Evolutionary conservation across 2,797 vertebrate species (phyloP).

Genomic region (Sebastes vulpes): DNA sequence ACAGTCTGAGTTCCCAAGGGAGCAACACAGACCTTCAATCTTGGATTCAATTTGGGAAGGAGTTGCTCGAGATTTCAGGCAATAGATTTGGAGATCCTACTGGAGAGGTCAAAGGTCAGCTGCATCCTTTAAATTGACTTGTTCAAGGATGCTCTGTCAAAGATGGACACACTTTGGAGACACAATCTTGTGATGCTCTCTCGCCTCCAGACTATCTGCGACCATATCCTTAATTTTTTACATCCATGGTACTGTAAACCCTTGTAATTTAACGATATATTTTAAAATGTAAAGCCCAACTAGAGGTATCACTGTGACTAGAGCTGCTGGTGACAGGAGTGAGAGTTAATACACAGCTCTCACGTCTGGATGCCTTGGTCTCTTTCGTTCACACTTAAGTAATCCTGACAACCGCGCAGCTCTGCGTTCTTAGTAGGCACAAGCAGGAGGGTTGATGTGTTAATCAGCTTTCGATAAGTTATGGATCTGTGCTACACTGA

Average conservation of each 20-base stretch:
- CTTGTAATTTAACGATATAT: not conserved
- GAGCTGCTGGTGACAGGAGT: slow-evolving; percentile 38
- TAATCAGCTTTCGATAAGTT: slow-evolving; percentile 81
- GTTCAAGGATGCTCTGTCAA: not conserved
- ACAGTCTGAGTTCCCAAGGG: not conserved
- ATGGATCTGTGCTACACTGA: slow-evolving; percentile 62
- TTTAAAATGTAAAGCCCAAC: slow-evolving; percentile 39
- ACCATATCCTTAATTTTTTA: not conserved
- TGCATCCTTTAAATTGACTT: not conserved
- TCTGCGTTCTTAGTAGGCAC: slow-evolving; percentile 37
- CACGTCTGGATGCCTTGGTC: slow-evolving; percentile 39
- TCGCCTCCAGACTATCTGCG: not conserved
- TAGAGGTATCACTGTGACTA: slow-evolving; percentile 17
- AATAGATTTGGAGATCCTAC: not conserved
- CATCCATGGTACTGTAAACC: not conserved
- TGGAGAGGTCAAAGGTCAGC: slow-evolving; percentile 33
- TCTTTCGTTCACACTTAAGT: slow-evolving; percentile 54
- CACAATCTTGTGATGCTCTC: not conserved
- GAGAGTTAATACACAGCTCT: slow-evolving; percentile 46
- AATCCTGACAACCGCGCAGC: slow-evolving; percentile 72
- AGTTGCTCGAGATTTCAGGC: not conserved
- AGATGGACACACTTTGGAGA: not conserved
- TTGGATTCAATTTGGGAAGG: not conserved
- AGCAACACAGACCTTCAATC: slow-evolving; percentile 3
- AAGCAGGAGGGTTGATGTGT: slow-evolving; percentile 60